These are phyloP conservation scores for Phoenicopterus ruber DNA, from an alignment of 2,113 vertebrate species.

Conservation along the genomic window DNA sequence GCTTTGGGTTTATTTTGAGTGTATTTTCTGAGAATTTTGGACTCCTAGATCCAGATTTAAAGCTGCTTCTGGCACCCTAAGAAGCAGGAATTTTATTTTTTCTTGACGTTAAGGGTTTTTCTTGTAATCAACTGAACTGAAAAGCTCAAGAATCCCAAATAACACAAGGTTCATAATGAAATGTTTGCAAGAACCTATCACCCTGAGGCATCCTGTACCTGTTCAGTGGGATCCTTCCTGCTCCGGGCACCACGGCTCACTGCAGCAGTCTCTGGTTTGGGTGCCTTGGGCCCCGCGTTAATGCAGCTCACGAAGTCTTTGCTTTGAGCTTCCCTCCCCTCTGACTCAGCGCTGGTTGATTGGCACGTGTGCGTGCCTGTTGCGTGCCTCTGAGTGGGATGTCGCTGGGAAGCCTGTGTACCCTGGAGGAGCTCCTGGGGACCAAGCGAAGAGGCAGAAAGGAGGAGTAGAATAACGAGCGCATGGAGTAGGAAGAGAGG, in stretches of 20 bases:
- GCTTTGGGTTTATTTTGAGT: neutral
- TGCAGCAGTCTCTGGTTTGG: neutral
- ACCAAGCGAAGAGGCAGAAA: neutral
- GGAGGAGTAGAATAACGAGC: neutral
- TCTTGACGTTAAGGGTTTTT: neutral
- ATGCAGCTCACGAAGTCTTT: neutral
- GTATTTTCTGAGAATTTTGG: neutral
- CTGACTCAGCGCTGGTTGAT: rapidly evolving
- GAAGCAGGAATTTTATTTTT: neutral
- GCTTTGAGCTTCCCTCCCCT: neutral
- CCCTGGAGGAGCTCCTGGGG: neutral
- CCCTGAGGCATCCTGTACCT: rapidly evolving
- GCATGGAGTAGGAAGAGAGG: neutral
- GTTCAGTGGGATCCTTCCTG: neutral
- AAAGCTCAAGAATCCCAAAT: neutral
- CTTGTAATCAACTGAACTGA: neutral
- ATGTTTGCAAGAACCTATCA: neutral
- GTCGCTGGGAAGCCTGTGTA: neutral
- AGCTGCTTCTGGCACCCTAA: neutral
- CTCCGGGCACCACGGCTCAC: rapidly evolving
- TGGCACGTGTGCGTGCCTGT: rapidly evolving
- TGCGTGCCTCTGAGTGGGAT: neutral
- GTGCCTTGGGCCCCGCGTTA: neutral
- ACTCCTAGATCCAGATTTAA: neutral
- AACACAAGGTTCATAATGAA: neutral